Conservation (phyloP, 1,140 invertebrate species). For the Lepidotrigona ventralis region DNA sequence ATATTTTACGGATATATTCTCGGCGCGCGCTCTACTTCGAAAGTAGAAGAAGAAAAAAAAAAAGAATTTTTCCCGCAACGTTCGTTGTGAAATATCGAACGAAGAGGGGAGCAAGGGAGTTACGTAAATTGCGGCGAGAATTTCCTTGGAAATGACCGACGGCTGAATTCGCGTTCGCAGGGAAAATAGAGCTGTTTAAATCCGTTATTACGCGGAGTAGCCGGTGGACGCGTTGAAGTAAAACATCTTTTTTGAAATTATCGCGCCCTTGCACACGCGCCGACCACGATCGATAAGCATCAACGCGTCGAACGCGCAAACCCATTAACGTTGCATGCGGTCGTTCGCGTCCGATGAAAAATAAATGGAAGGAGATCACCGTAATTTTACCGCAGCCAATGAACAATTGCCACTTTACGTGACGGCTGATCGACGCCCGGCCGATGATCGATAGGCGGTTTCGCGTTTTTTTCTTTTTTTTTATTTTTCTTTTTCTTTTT, state of each 20-base stretch:
- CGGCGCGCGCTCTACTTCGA: too few relatives aligned
- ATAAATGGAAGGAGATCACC: slow-evolving; percentile 36
- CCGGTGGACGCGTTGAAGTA: not conserved
- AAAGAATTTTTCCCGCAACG: not conserved
- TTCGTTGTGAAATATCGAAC: not conserved
- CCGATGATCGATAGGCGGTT: slow-evolving; percentile 10
- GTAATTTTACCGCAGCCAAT: slow-evolving; percentile 11
- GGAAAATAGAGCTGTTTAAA: slow-evolving; percentile 22
- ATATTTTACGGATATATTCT: too few relatives aligned
- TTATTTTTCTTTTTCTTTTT: not conserved
- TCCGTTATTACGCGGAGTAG: not conserved
- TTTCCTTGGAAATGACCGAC: not conserved
- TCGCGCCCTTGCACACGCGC: not conserved
- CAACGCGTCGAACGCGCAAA: slow-evolving; percentile 41
- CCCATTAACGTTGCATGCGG: slow-evolving; percentile 24
- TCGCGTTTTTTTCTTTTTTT: not conserved
- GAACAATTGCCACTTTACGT: slow-evolving; percentile 17
- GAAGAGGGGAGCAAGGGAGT: not conserved
- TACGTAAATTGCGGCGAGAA: not conserved
- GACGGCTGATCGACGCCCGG: slow-evolving; percentile 15
- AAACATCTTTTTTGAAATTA: slow-evolving; percentile 38
- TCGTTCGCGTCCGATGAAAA: not conserved
- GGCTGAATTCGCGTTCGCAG: not conserved
- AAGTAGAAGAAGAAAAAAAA: too few relatives aligned
- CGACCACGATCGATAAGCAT: slow-evolving; percentile 42